Evolutionary conservation across 2,113 vertebrate genomes (phyloP), one percentile per base, ranked within the genome.

Genomic region (Aegithalos caudatus): DNA sequence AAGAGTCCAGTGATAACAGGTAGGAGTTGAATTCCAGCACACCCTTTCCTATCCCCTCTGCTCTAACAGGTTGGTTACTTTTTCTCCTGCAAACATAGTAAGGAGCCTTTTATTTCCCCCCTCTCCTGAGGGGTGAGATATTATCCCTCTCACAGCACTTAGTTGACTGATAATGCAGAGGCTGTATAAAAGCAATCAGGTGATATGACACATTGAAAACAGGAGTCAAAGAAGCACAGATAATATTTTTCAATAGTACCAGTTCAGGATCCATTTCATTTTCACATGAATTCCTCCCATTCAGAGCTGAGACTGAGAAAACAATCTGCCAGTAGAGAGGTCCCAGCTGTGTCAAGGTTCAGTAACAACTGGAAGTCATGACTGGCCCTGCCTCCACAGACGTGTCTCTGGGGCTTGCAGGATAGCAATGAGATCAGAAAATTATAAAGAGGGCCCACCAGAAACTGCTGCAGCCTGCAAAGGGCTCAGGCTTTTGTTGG

Each of bases 341-440:
- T 94, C 77, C 88, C 87, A 94, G 90, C 64, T 92, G 92, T 57
- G 82, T 86, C 74, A 89, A 93, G 82, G 83, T 86, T 95, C 94
- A 95, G 88, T 84, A 92, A 92, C 66, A 97, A 86, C 66, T 35
- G 73, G 89, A 92, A 96, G 96, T 81, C 79, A 85, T 74, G n/a
- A 42, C 66, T 12, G 4, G 38, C 37, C 19, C 3, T 90, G 69
- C 28, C 57, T 94, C 82, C 80, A 88, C 60, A 83, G 60, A 83
- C 77, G n/a, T 65, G 61, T 88, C 80, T 88, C 91, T 80, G 74
- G 84, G n/a, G 81, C 45, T 14, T n/a, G 25, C 38, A 83, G 48
- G 56, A 64, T 25, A 85, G 47, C 7, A 12, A 45, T 60, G 69
- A 95, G 74, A 88, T 56, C 47, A 86, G 62, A 94, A 86, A 67